Percentiles rank a stretch among this genome's conserved stretches.
Evolutionary conservation across 2,888 invertebrate genomes (phyloP).

Genomic region (Rhopalosiphum nymphaeae): DNA sequence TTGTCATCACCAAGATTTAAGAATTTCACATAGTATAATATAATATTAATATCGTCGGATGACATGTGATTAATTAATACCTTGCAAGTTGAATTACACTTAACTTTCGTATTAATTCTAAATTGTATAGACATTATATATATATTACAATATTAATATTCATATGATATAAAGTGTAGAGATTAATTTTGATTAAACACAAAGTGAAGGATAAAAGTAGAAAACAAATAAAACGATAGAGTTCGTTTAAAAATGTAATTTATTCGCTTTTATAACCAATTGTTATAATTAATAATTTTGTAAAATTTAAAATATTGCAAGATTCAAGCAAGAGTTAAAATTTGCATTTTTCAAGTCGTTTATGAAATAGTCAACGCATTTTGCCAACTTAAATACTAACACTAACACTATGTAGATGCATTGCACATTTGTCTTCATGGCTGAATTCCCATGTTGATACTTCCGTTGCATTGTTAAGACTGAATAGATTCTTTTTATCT

Average conservation of each 20-base stretch:
- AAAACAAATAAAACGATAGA: neutral
- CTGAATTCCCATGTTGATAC: neutral
- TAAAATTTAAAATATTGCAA: no score
- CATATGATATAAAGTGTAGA: neutral
- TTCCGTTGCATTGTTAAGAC: constrained; percentile 1
- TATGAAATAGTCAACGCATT: neutral
- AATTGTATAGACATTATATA: neutral
- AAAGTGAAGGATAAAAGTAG: neutral
- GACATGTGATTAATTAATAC: neutral
- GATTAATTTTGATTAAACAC: neutral
- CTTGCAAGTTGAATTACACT: neutral
- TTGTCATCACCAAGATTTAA: neutral
- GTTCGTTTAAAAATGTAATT: neutral
- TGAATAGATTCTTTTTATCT: constrained; percentile 24
- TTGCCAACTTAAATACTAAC: neutral
- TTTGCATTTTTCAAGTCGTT: neutral
- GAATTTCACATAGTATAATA: neutral
- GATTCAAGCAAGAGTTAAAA: neutral
- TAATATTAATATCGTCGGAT: neutral
- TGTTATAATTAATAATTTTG: neutral
- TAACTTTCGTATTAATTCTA: neutral
- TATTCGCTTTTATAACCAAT: neutral
- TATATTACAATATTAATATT: neutral
- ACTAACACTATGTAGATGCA: neutral
- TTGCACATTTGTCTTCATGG: neutral